phyloP scores from a whole-genome alignment of 2,888 invertebrate species.

The Sminthurides aquaticus region DNA sequence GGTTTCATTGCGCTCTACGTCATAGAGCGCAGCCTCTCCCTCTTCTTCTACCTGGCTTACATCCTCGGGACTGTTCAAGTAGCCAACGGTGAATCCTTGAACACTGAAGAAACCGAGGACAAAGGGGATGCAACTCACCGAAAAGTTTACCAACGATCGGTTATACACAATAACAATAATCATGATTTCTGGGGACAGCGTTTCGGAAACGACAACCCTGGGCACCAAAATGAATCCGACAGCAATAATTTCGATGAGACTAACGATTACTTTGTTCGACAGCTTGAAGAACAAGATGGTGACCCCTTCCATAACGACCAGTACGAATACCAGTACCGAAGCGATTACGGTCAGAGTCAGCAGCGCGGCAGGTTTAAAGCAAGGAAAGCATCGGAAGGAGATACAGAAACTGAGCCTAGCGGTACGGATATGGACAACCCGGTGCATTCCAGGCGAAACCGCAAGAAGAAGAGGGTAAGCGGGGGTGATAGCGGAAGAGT shows the following conservation, averaged over 20 bases:
- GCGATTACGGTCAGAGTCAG: neutral
- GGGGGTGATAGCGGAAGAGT: neutral
- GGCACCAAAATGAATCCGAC: conserved; percentile 7
- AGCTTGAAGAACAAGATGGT: conserved; percentile 15
- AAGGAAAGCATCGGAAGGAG: neutral
- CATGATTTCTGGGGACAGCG: neutral
- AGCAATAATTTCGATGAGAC: conserved; percentile 12
- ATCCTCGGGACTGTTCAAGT: conserved; percentile 19
- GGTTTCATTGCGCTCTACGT: conserved; percentile 36
- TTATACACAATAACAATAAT: neutral
- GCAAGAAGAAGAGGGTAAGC: neutral
- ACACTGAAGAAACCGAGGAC: neutral
- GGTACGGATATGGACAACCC: neutral
- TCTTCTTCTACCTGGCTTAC: conserved; percentile 17
- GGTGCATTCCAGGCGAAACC: neutral
- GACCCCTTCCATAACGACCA: conserved; percentile 18
- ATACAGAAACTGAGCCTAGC: neutral
- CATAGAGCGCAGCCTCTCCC: conserved; percentile 25
- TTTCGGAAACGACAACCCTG: neutral
- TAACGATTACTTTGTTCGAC: conserved; percentile 15
- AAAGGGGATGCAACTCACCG: neutral
- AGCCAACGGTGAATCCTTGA: neutral
- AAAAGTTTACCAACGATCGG: neutral
- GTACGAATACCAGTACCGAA: conserved; percentile 16
- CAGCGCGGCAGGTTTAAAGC: neutral